phyloP scores from a whole-genome alignment of 1,140 invertebrate species.

The Ceratosolen solmsi region DNA sequence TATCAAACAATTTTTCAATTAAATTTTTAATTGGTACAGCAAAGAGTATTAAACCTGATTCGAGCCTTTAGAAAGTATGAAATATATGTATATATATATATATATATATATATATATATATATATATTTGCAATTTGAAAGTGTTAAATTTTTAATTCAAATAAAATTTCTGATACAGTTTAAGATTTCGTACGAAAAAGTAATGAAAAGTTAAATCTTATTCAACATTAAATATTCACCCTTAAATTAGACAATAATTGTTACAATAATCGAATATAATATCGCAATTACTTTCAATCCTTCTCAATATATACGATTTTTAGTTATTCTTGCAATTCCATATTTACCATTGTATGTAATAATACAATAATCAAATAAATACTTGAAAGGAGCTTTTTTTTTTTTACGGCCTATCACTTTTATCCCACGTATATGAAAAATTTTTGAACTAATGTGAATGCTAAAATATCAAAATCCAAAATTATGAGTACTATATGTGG shows the following conservation, averaged over 20 bases:
- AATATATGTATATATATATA: too few relatives aligned
- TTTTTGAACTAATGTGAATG: not conserved
- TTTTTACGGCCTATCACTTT: slow-evolving; percentile 16
- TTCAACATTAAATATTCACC: slow-evolving; percentile 22
- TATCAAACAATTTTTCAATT: too few relatives aligned
- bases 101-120: too few relatives aligned
- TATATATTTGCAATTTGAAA: too few relatives aligned
- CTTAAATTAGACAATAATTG: not conserved
- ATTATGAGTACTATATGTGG: not conserved
- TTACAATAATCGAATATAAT: slow-evolving; percentile 17
- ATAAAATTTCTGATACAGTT: too few relatives aligned
- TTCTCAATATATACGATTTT: slow-evolving; percentile 13
- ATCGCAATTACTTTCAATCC: slow-evolving; percentile 28
- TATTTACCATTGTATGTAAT: slow-evolving; percentile 13
- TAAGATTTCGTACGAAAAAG: too few relatives aligned
- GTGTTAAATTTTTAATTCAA: too few relatives aligned
- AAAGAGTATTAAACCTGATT: too few relatives aligned
- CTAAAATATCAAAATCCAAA: not conserved
- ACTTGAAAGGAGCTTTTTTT: slow-evolving; percentile 10
- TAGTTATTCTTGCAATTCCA: not conserved
- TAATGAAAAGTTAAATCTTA: not conserved
- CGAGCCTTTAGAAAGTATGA: too few relatives aligned
- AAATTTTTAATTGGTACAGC: too few relatives aligned
- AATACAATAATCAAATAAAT: slow-evolving; percentile 13
- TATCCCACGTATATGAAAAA: not conserved